A percentile compares a stretch with the other conserved stretches of the same genome.
Evolutionary conservation across 2,113 vertebrate species (phyloP).

Genomic region (Myrmecobius fasciatus): DNA sequence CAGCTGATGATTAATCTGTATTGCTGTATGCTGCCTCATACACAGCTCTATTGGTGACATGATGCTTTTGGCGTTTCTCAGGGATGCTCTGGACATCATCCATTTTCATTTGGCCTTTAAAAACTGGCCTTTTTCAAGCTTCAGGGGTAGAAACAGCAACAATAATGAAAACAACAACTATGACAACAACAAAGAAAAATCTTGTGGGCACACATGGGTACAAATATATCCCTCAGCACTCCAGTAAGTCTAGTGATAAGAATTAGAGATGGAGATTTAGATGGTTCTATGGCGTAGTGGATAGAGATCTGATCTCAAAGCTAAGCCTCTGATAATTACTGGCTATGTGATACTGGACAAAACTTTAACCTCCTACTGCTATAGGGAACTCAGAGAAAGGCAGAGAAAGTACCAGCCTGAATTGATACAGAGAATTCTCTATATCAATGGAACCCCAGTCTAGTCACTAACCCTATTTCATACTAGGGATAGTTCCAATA

Average conservation of each 20-base stretch:
- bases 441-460: neutral
- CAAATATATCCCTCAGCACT: conserved; percentile 26
- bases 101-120: conserved; percentile 22
- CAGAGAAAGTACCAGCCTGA: neutral
- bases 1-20: conserved; percentile 3
- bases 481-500: conserved; percentile 21
- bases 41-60: neutral
- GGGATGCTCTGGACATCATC: conserved; percentile 12
- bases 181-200: neutral
- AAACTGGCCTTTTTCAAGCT: conserved; percentile 19
- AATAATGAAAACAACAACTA: neutral
- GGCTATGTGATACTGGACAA: neutral
- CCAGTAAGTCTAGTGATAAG: conserved; percentile 46
- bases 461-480: conserved; percentile 31
- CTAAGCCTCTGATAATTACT: neutral
- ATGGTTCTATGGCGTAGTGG: neutral
- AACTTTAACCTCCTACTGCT: neutral
- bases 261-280: conserved; percentile 21
- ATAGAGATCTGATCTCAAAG: neutral
- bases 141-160: conserved; percentile 22
- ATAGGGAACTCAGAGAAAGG: neutral
- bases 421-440: neutral
- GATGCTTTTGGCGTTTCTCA: conserved; percentile 41
- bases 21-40: neutral
- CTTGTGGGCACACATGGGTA: neutral